phyloP scores from a whole-genome alignment of 1,140 invertebrate genomes.

The Berghia stephanieae region DNA sequence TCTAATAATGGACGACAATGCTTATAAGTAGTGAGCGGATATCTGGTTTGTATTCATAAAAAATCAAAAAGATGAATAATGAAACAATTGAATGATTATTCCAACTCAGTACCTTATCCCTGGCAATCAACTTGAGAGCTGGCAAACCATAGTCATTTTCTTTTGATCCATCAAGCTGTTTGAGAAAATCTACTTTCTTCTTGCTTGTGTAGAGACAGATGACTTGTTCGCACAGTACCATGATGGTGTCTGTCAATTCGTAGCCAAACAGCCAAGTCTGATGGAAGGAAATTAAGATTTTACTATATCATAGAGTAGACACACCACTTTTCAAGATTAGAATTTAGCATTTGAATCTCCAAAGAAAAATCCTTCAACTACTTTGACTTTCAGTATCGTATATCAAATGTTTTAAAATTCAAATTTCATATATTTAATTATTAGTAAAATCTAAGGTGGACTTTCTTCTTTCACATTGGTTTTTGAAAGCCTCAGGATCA shows the following conservation, averaged over 20 bases:
- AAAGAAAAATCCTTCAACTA: too few species aligned
- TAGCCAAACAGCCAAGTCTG: conserved; percentile 97
- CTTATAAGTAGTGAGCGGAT: too few species aligned
- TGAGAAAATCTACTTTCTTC: conserved; percentile 97
- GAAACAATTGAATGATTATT: not conserved
- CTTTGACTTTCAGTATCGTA: too few species aligned
- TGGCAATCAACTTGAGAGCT: conserved; percentile 84
- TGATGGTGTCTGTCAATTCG: conserved; percentile 94
- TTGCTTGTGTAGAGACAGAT: conserved; percentile 94
- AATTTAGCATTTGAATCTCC: too few species aligned
- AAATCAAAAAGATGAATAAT: not conserved
- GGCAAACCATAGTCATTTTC: conserved; percentile 79
- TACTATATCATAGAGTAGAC: not conserved
- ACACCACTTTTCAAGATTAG: too few species aligned
- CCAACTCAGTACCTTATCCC: conserved; percentile 84
- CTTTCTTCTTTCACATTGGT: too few species aligned
- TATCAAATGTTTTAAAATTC: too few species aligned
- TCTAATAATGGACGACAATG: too few species aligned
- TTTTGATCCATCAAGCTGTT: conserved; percentile 88
- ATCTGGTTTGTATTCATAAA: too few species aligned
- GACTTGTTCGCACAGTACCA: conserved; percentile 84
- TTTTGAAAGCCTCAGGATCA: too few species aligned
- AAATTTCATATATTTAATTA: too few species aligned
- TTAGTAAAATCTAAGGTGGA: too few species aligned
- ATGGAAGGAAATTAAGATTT: conserved; percentile 51